Base-by-base conservation (phyloP, 2,113 vertebrate genomes). In the Boleophthalmus pectinirostris region DNA sequence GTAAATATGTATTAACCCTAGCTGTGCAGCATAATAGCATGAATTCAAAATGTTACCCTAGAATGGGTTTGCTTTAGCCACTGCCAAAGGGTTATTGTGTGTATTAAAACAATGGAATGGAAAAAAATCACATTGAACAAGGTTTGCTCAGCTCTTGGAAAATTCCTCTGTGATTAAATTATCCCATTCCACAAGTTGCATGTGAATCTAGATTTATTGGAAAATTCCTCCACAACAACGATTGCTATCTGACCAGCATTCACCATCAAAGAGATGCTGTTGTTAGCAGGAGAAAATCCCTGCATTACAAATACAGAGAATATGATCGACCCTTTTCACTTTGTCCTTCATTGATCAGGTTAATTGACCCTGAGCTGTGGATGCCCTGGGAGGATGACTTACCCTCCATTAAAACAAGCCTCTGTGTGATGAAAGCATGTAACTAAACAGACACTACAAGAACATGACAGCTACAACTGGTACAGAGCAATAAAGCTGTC, bases 281-380 rank as follows among this genome's bases (percentile, higher is more conserved):
- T 23, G 66, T 78, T 79, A 74, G 73, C 56, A 47, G 72, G 73
- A 43, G 77, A 74, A 86, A 86, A 87, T 86, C 71, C 20, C 21
- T 43, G 72, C 72, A 65, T 84, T 49, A 77, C 75, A 81, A 80
- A 82, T 80, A 74, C 68, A 14, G 64, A 72, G 70, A 79, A 88
- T 85, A 80, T 82, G 83, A 84, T 80, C 81, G 87, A 90, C 88
- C 79, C 65, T 43, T 56, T 63, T 82, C 74, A 70, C 79, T 82
- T 70, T 73, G 85, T 88, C 85, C 82, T 82, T 82, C 77, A 89
- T 72, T 56, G 85, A 90, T 91, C 77, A 49, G 81, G 64, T 68
- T 87, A 86, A 88, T 85, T 89, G 82, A 88, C 82, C 83, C 73
- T 25, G 81, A 88, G 75, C 69, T 13, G 43, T 81, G 78, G 68